These are phyloP conservation scores for Scomber colias DNA, from an alignment of 2,113 vertebrate genomes.

Conservation along the genomic window DNA sequence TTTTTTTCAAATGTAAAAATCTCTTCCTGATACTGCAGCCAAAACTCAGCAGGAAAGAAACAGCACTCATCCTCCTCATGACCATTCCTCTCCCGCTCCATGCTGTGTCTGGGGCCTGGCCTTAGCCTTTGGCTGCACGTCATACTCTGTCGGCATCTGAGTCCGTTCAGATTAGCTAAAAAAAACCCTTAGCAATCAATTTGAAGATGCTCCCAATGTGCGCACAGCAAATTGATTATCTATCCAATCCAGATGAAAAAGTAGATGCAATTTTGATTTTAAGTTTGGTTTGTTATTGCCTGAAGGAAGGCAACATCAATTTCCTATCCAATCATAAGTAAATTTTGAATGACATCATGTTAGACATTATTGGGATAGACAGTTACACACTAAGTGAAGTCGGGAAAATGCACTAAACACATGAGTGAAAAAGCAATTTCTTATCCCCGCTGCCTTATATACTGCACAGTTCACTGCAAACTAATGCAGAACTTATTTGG, in stretches of 20 bases:
- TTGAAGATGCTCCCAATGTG: background rate
- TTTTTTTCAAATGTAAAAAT: conserved; percentile 41
- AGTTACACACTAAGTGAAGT: background rate
- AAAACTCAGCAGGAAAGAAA: conserved; percentile 64
- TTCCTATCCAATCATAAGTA: background rate
- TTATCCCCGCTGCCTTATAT: background rate
- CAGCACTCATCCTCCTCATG: conserved; percentile 68
- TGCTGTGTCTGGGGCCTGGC: conserved; percentile 53
- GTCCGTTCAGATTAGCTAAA: conserved; percentile 51
- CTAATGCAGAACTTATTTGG: conserved; percentile 23
- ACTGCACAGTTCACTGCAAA: conserved; percentile 12
- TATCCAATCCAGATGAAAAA: background rate
- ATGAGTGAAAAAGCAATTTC: background rate
- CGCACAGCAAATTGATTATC: background rate
- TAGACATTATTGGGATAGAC: background rate
- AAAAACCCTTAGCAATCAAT: conserved; percentile 20
- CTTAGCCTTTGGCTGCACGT: conserved; percentile 69
- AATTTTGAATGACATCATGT: background rate
- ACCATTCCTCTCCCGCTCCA: conserved; percentile 61
- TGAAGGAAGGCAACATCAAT: background rate
- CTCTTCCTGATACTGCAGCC: conserved; percentile 43
- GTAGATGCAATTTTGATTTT: background rate
- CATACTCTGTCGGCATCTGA: conserved; percentile 67
- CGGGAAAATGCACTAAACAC: background rate
- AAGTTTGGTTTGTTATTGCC: background rate